phyloP scores from a whole-genome alignment of 2,888 invertebrate species.

The Norana najaformis region DNA sequence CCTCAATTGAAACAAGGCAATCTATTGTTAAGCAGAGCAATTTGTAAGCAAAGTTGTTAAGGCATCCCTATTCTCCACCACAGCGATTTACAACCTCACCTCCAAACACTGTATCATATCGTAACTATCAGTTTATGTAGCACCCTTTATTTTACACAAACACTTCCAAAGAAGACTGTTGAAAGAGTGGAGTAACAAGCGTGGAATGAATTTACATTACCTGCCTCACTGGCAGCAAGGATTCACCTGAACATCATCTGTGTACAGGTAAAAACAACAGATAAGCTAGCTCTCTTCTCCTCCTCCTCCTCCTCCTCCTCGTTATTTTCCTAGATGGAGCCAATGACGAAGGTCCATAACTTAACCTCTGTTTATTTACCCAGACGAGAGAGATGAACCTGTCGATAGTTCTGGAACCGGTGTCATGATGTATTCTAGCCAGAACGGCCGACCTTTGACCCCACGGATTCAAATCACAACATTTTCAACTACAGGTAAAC shows the following conservation, averaged over 20 bases:
- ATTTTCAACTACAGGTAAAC: neutral
- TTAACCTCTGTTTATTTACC: conserved; percentile 13
- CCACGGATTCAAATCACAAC: neutral
- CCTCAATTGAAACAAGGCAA: neutral
- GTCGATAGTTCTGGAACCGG: neutral
- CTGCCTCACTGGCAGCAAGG: neutral
- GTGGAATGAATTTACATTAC: neutral
- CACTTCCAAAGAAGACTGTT: neutral
- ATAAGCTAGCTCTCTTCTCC: neutral
- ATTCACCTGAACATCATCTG: neutral
- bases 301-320: neutral
- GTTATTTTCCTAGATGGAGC: neutral
- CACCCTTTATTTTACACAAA: neutral
- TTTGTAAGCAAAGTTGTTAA: neutral
- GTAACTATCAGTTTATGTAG: neutral
- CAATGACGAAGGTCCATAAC: neutral
- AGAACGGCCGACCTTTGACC: neutral
- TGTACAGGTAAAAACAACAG: neutral
- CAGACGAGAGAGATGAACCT: neutral
- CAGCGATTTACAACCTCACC: neutral
- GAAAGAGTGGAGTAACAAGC: neutral
- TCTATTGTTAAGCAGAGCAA: neutral
- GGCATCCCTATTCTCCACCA: neutral
- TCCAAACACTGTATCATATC: neutral
- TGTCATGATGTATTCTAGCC: neutral